Conservation (phyloP, 2,888 invertebrate genomes). For the Selenia dentaria region DNA sequence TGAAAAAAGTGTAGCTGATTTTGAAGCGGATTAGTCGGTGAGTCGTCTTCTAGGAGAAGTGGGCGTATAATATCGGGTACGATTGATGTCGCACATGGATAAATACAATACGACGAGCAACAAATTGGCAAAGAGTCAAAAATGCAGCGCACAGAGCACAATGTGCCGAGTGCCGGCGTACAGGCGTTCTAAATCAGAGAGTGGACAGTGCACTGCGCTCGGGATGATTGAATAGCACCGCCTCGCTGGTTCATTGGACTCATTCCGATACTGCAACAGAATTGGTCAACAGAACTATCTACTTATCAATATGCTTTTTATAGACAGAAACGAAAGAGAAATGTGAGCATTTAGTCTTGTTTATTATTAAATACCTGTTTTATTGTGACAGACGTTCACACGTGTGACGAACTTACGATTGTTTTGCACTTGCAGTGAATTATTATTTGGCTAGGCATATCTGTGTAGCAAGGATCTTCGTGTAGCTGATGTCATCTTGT, state of each 20-base stretch:
- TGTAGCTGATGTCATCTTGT: constrained; percentile 52
- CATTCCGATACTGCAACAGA: constrained; percentile 40
- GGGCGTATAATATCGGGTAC: constrained; percentile 27
- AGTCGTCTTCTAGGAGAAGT: constrained; percentile 22
- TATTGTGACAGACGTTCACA: too few relatives aligned
- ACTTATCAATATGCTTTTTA: constrained; percentile 1
- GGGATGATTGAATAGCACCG: constrained; percentile 51
- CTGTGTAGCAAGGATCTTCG: constrained; percentile 30
- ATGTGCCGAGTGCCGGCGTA: constrained; percentile 34
- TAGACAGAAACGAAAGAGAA: background rate
- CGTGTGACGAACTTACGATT: too few relatives aligned
- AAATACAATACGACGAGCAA: constrained; percentile 47
- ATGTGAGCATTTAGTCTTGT: too few relatives aligned
- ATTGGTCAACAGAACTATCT: constrained; percentile 23
- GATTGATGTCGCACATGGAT: constrained; percentile 33
- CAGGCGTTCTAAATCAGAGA: constrained; percentile 32
- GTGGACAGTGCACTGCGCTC: constrained; percentile 27
- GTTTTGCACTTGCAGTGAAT: constrained; percentile 24
- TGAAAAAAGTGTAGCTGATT: constrained; percentile 14
- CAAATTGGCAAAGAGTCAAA: constrained; percentile 76
- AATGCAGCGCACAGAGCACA: constrained; percentile 58
- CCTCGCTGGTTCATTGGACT: constrained; percentile 60
- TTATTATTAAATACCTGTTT: too few relatives aligned
- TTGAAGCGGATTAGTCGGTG: constrained; percentile 7
- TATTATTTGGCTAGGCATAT: constrained; percentile 13